Evolutionary conservation across 2,888 invertebrate species (phyloP).

Genomic region (Drosophila mimica): DNA sequence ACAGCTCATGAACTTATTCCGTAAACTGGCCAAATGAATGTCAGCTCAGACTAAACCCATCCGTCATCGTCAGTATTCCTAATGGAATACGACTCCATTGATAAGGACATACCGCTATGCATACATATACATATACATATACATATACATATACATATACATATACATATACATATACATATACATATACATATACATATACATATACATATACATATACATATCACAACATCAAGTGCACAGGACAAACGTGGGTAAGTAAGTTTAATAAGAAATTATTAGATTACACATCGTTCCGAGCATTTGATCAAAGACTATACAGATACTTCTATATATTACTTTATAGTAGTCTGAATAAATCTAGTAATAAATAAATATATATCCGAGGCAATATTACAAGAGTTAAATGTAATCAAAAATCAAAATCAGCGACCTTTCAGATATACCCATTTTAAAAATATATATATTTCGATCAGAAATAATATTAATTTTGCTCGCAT

Average conservation of each 20-base stretch:
- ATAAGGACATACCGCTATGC: neutral
- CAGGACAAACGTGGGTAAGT: neutral
- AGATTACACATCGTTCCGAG: neutral
- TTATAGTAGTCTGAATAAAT: neutral
- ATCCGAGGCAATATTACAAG: neutral
- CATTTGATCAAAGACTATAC: neutral
- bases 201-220: neutral
- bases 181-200: neutral
- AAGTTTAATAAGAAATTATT: neutral
- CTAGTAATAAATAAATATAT: neutral
- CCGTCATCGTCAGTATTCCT: conserved; percentile 64
- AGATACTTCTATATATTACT: neutral
- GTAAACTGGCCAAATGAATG: conserved; percentile 60
- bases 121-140: neutral
- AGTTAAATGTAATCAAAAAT: neutral
- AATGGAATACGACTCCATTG: conserved; percentile 32
- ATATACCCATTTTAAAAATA: neutral
- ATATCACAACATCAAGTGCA: conserved; percentile 5
- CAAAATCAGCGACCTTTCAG: too few relatives aligned
- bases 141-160: neutral
- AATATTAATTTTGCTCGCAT: too few relatives aligned
- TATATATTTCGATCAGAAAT: too few relatives aligned
- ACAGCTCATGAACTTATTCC: conserved; percentile 25
- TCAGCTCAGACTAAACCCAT: conserved; percentile 62
- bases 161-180: neutral